A percentile compares a stretch with the other conserved stretches of the same genome.
phyloP scores from a whole-genome alignment of 2,113 vertebrate species.

The Leucopsar rothschildi region DNA sequence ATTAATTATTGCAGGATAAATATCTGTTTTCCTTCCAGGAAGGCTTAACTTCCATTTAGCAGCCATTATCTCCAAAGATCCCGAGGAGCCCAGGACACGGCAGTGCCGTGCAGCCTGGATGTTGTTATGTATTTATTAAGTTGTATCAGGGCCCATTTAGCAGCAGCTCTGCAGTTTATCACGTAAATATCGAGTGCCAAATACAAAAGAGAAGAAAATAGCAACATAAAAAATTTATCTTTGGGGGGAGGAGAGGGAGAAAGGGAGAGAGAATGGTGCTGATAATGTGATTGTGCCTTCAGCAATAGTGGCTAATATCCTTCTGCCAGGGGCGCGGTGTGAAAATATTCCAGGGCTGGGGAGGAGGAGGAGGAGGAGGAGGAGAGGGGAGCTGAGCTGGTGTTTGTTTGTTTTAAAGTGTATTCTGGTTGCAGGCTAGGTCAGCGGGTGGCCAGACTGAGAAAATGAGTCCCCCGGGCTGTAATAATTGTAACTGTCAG shows the following conservation, averaged over 20 bases:
- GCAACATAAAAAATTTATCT: slow-evolving; percentile 73
- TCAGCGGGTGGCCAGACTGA: slow-evolving; percentile 66
- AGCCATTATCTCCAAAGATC: slow-evolving; percentile 1
- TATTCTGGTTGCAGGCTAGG: slow-evolving; percentile 64
- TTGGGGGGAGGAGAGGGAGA: slow-evolving; percentile 36
- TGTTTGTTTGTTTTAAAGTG: slow-evolving; percentile 61
- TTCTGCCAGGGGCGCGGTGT: slow-evolving; percentile 32
- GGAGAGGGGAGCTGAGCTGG: slow-evolving; percentile 3
- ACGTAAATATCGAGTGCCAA: slow-evolving; percentile 67
- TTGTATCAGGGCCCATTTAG: slow-evolving; percentile 67
- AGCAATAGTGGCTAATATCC: slow-evolving; percentile 59
- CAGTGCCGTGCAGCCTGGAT: slow-evolving; percentile 18
- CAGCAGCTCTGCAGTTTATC: slow-evolving; percentile 67
- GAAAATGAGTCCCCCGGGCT: slow-evolving; percentile 76
- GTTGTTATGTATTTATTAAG: slow-evolving; percentile 67
- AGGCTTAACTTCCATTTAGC: background rate
- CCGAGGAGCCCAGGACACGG: slow-evolving; percentile 30
- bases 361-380: background rate
- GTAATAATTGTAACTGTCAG: slow-evolving; percentile 75
- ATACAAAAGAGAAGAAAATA: slow-evolving; percentile 70
- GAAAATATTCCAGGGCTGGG: slow-evolving; percentile 39
- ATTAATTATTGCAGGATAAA: background rate
- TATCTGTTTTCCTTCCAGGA: background rate
- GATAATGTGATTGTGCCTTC: slow-evolving; percentile 68
- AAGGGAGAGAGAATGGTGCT: slow-evolving; percentile 45